These are phyloP conservation scores for Mormyrops boulengeri DNA, from an alignment of 2,797 vertebrate genomes.

Conservation along the genomic window DNA sequence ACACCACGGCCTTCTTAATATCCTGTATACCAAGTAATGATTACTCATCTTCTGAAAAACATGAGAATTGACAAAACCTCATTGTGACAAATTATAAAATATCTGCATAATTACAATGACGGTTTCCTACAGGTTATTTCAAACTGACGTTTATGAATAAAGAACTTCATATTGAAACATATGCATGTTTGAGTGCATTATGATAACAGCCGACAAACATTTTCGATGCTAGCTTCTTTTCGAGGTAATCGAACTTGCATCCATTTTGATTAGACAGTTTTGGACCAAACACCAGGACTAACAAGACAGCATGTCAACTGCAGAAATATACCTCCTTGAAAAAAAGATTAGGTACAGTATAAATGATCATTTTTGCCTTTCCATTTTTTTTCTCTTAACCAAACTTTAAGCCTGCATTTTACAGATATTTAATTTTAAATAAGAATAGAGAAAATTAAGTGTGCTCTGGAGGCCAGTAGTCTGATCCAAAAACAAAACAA, in stretches of 20 bases:
- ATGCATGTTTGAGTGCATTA: not conserved
- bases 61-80: not conserved
- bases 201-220: not conserved
- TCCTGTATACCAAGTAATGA: not conserved
- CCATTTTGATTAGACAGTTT: slow-evolving; percentile 4
- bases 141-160: slow-evolving; percentile 31
- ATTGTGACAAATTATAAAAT: not conserved
- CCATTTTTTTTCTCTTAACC: not conserved
- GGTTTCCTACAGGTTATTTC: slow-evolving; percentile 49
- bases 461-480: not conserved
- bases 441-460: not conserved
- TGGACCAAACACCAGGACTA: not conserved
- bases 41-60: not conserved
- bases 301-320: not conserved
- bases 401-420: not conserved
- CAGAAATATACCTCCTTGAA: not conserved
- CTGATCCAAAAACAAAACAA: not conserved
- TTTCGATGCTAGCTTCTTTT: not conserved
- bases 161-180: not conserved
- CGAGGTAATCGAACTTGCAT: not conserved
- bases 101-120: slow-evolving; percentile 19
- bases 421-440: not conserved
- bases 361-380: not conserved
- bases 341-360: not conserved
- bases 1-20: not conserved